A percentile compares a stretch with the other conserved stretches of the same genome.
These are phyloP conservation scores for Xenops minutus DNA, from an alignment of 2,797 vertebrate species.

Conservation along the genomic window DNA sequence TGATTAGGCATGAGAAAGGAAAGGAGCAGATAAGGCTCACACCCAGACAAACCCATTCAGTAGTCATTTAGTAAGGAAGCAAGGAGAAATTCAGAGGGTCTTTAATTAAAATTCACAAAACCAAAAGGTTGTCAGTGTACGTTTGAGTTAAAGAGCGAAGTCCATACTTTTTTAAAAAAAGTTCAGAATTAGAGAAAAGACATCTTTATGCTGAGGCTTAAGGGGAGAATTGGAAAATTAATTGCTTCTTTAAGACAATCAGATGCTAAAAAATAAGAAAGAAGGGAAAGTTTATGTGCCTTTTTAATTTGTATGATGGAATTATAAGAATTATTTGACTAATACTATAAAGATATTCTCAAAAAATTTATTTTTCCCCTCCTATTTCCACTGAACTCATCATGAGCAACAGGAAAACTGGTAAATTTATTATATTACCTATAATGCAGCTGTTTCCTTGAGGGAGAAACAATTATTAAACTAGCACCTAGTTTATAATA, in stretches of 20 bases:
- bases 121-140: background rate
- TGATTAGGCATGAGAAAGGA: conserved; percentile 8
- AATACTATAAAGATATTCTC: background rate
- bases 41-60: background rate
- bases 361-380: background rate
- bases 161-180: background rate
- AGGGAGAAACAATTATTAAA: background rate
- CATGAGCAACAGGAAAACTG: background rate
- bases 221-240: background rate
- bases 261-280: background rate
- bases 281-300: background rate
- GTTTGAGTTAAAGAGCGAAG: background rate
- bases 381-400: background rate
- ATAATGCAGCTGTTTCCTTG: conserved; percentile 13
- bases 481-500: background rate
- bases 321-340: background rate
- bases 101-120: conserved; percentile 28
- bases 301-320: background rate
- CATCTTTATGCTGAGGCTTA: background rate
- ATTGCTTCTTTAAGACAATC: background rate
- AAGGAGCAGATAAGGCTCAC: background rate
- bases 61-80: background rate
- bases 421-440: background rate
- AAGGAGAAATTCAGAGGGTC: background rate
- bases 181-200: background rate